phyloP scores from a whole-genome alignment of 1,140 invertebrate genomes.

The Macrocentrus cingulum region DNA sequence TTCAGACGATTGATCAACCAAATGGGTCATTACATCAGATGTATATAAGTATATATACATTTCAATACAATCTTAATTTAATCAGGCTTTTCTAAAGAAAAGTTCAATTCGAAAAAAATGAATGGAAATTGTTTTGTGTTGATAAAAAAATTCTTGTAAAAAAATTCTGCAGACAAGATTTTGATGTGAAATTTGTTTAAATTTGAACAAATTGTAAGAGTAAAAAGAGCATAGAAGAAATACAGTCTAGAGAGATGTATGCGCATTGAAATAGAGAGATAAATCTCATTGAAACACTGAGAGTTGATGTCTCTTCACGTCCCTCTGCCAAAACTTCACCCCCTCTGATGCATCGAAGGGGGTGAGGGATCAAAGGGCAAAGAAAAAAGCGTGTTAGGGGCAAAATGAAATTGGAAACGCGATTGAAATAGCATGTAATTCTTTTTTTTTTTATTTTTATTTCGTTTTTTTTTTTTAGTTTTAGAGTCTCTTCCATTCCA shows the following conservation, averaged over 20 bases:
- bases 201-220: background rate
- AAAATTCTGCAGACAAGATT: no score
- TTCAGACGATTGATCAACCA: slow-evolving; percentile 5
- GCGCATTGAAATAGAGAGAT: slow-evolving; percentile 11
- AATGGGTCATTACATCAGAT: background rate
- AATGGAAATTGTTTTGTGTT: no score
- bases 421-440: slow-evolving; percentile 43
- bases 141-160: no score
- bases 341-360: slow-evolving; percentile 15
- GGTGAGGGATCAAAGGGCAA: slow-evolving; percentile 32
- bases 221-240: background rate
- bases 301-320: slow-evolving; percentile 15
- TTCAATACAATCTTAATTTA: background rate
- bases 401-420: slow-evolving; percentile 40
- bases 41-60: background rate
- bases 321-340: slow-evolving; percentile 6
- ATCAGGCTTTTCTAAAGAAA: no score
- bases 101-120: no score
- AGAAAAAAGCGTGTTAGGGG: slow-evolving; percentile 11
- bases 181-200: no score
- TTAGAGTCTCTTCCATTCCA: slow-evolving; percentile 3
- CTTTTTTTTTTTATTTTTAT: slow-evolving; percentile 25
- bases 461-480: background rate
- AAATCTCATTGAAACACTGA: slow-evolving; percentile 21
- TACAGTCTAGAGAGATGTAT: slow-evolving; percentile 3